These are phyloP conservation scores for Biston betularia DNA, from an alignment of 2,888 invertebrate genomes.

Conservation along the genomic window DNA sequence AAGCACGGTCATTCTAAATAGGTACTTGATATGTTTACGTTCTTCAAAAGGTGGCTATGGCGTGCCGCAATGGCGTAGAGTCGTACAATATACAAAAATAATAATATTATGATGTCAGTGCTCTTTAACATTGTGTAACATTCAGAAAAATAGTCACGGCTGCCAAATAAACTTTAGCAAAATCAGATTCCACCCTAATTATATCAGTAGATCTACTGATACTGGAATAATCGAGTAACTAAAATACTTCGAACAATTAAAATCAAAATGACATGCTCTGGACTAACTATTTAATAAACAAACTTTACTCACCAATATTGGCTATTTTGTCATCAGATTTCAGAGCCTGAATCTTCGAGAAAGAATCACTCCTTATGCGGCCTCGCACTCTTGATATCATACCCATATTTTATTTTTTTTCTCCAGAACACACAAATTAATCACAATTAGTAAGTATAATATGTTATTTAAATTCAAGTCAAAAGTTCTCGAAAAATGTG, in stretches of 20 bases:
- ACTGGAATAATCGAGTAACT: neutral
- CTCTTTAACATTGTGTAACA: constrained; percentile 28
- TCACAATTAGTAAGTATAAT: constrained; percentile 31
- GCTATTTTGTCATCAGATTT: constrained; percentile 89
- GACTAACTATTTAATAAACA: neutral
- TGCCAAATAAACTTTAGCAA: constrained; percentile 20
- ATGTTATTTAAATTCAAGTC: constrained; percentile 15
- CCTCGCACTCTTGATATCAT: constrained; percentile 90
- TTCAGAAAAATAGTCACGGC: constrained; percentile 27
- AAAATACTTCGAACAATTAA: neutral
- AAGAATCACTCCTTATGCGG: constrained; percentile 87
- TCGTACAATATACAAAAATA: constrained; percentile 13
- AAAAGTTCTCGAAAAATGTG: constrained; percentile 35
- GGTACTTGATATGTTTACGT: constrained; percentile 22
- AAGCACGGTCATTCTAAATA: constrained; percentile 11
- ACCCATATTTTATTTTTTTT: constrained; percentile 80
- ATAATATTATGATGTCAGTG: constrained; percentile 21
- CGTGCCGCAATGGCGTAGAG: neutral
- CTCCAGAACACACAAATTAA: constrained; percentile 29
- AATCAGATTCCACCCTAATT: neutral
- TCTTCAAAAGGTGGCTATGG: constrained; percentile 13
- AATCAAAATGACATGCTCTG: neutral
- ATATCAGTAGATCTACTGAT: neutral
- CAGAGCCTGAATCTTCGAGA: constrained; percentile 87
- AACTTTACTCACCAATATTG: constrained; percentile 86